Percentiles rank a stretch among this genome's conserved stretches.
These are phyloP conservation scores for Trialeurodes vaporariorum DNA, from an alignment of 1,140 invertebrate species.

Conservation along the genomic window DNA sequence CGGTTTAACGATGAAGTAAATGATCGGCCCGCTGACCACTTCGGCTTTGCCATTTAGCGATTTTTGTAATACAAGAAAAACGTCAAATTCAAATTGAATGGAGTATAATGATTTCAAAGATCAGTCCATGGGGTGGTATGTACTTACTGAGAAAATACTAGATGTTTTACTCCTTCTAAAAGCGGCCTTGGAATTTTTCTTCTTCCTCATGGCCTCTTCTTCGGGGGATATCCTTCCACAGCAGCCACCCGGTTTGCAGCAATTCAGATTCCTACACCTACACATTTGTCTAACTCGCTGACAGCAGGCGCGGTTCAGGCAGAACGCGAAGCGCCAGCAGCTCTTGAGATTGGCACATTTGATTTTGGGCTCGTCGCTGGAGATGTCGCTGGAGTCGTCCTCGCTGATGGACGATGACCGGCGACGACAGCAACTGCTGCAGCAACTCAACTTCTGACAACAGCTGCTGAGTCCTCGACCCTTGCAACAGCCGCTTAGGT, in stretches of 20 bases:
- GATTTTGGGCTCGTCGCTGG: background rate
- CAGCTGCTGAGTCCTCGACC: background rate
- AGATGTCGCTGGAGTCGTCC: background rate
- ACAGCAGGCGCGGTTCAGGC: background rate
- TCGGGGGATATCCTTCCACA: background rate
- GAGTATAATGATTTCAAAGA: too few species aligned
- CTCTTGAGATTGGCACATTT: background rate
- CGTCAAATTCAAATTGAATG: too few species aligned
- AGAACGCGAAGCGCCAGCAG: background rate
- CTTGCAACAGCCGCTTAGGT: background rate
- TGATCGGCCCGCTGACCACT: too few species aligned
- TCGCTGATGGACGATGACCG: background rate
- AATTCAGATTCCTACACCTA: background rate
- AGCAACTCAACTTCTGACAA: background rate
- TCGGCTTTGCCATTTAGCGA: too few species aligned
- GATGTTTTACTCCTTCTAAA: background rate
- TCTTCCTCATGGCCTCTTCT: background rate
- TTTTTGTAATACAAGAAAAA: too few species aligned
- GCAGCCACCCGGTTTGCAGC: background rate
- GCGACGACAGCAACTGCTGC: background rate
- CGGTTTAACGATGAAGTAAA: too few species aligned
- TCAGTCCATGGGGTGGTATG: too few species aligned
- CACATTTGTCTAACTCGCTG: background rate
- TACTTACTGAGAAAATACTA: background rate
- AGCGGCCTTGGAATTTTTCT: background rate